phyloP scores from a whole-genome alignment of 2,113 vertebrate genomes.

The Emydocephalus ijimae region DNA sequence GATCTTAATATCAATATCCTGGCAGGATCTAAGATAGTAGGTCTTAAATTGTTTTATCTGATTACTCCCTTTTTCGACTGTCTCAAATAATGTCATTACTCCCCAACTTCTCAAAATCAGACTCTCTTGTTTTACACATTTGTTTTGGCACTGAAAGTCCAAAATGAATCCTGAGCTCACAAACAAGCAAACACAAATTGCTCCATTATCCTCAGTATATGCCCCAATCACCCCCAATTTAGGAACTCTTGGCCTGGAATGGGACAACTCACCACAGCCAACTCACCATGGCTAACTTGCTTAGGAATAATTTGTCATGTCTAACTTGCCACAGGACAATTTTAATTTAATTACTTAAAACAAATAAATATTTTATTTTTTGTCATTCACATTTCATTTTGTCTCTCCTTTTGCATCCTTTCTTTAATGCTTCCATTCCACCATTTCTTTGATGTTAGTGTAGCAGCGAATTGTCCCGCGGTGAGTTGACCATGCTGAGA shows the following conservation, averaged over 20 bases:
- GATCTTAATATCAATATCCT: neutral
- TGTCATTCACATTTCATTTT: too few relatives aligned
- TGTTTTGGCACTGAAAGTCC: neutral
- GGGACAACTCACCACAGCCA: too few relatives aligned
- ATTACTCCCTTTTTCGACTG: neutral
- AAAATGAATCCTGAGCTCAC: neutral
- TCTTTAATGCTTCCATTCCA: too few relatives aligned
- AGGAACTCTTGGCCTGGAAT: neutral
- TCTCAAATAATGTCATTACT: neutral
- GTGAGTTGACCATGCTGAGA: too few relatives aligned
- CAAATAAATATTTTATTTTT: too few relatives aligned
- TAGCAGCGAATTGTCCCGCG: too few relatives aligned
- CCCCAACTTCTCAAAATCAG: neutral
- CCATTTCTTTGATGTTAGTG: too few relatives aligned
- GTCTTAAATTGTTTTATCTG: neutral
- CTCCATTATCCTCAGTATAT: neutral
- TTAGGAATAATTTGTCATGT: too few relatives aligned
- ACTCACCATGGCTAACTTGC: too few relatives aligned
- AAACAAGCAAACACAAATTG: neutral
- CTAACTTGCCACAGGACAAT: too few relatives aligned
- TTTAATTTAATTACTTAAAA: too few relatives aligned
- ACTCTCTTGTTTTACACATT: neutral
- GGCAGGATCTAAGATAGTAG: neutral
- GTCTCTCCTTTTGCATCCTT: too few relatives aligned
- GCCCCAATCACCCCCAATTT: neutral